These are phyloP conservation scores for Ptychobarbus kaznakovi DNA, from an alignment of 2,797 vertebrate species.

Conservation along the genomic window DNA sequence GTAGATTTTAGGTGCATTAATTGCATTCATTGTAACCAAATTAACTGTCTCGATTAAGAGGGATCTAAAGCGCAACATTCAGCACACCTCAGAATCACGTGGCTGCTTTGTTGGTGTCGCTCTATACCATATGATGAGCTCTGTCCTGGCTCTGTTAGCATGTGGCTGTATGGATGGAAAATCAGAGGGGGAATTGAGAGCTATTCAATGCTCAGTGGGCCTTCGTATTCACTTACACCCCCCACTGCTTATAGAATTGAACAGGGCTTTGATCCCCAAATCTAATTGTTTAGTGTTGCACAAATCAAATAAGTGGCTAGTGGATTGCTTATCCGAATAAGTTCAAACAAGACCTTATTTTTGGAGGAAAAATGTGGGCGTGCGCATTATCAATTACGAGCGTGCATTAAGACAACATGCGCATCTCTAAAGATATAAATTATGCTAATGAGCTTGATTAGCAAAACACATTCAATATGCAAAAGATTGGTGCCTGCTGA, in stretches of 20 bases:
- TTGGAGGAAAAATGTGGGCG: slow-evolving; percentile 28
- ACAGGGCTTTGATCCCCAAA: slow-evolving; percentile 75
- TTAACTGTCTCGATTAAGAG: slow-evolving; percentile 35
- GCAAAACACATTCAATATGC: slow-evolving; percentile 27
- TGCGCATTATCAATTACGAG: slow-evolving; percentile 32
- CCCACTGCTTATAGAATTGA: slow-evolving; percentile 74
- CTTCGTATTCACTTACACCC: slow-evolving; percentile 76
- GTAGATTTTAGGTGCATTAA: slow-evolving; percentile 32
- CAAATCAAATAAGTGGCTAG: slow-evolving; percentile 61
- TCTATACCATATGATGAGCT: slow-evolving; percentile 49
- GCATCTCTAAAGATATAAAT: slow-evolving; percentile 20
- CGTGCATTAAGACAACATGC: not conserved
- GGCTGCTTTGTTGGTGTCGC: slow-evolving; percentile 25
- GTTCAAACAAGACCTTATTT: slow-evolving; percentile 56
- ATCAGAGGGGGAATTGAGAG: slow-evolving; percentile 68
- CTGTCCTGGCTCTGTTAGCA: slow-evolving; percentile 44
- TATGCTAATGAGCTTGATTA: slow-evolving; percentile 34
- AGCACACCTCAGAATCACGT: slow-evolving; percentile 29
- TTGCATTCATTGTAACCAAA: slow-evolving; percentile 26
- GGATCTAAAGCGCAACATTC: slow-evolving; percentile 12
- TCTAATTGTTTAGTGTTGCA: slow-evolving; percentile 72
- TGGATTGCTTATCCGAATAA: slow-evolving; percentile 61
- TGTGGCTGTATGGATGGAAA: slow-evolving; percentile 70
- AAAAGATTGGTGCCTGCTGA: not conserved
- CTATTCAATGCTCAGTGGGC: slow-evolving; percentile 79